Evolutionary conservation across 2,888 invertebrate genomes (phyloP), one percentile per base, ranked within the genome.

Genomic region (Lysandra bellargus): DNA sequence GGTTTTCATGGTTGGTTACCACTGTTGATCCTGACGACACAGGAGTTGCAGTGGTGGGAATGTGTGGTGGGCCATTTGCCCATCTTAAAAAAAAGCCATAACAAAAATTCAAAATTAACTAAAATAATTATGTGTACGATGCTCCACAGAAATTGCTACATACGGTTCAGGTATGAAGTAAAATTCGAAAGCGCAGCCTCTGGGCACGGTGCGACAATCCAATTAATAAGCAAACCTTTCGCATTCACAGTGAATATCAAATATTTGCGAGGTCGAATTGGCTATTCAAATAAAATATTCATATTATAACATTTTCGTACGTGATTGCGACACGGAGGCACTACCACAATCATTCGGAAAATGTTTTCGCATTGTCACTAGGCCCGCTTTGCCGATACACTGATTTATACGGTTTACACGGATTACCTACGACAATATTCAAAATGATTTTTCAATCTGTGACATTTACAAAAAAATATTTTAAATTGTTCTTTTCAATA

Each of bases 141-240:
- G 12, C 49, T 49, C 3, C 0, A 9, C 9, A 2, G 49, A 49
- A 49, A 49, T 61, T 1, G 23, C 60, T 69, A 49, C 78, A 57
- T 78, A 33, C 60, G 78, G 40, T 69, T 69, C 61, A 85, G 88
- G 86, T 90, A 92, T 92, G 90, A 91, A 90, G 88, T 88, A 89
- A 89, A 91, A 90, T 92, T 91, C 88, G 89, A 89, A 89, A 89
- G 86, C 89, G 85, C 84, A 89, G 88, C 84, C 87, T 83, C 84
- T 82, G 85, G 85, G 87, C 88, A 88, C 88, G 89, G 86, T 85
- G 88, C 89, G 90, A 91, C 89, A 92, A 91, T 91, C 90, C 90
- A 91, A 91, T 92, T 92, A 92, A 91, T 92, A 91, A 92, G 90
- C 90, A 91, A 91, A 91, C 90, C 91, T 92, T 91, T 90, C 88